Evolutionary conservation across 2,888 invertebrate species (phyloP), one percentile per base, ranked within the genome.

Genomic region (Molanna angustata): DNA sequence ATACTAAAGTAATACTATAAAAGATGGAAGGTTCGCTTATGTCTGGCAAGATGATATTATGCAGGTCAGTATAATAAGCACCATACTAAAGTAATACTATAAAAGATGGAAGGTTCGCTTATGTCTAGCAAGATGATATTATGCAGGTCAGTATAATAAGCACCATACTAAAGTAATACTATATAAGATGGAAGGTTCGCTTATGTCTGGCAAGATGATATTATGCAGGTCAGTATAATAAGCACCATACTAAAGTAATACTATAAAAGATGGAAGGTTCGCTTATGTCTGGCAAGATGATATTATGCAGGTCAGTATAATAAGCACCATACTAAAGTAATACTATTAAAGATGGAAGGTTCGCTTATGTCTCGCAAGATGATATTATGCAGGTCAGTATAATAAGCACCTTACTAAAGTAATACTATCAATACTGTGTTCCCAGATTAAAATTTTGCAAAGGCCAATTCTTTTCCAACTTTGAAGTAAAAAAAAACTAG

Each of bases 281-380:
- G 88, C 95, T 0, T 94, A 94, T 69, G 88, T 94, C 62, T 96
- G 96, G 95, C 89, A 90, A 67, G 96, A 97, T 71, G 96, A 96
- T 69, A 86, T 95, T 59, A 90, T 95, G 71, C 91, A 94, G 77
- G 86, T 82, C 51, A 56, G n/a, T n/a, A n/a, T n/a, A n/a, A n/a
- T n/a, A n/a, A n/a, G n/a, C n/a, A n/a, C n/a, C n/a, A n/a, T n/a
- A n/a, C n/a, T n/a, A n/a, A n/a, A n/a, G n/a, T n/a, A n/a, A n/a
- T n/a, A n/a, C n/a, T n/a, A n/a, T n/a, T n/a, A n/a, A n/a, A 56
- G 96, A 97, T 78, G 97, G 97, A 3, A 87, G 88, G 66, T 96
- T 92, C 74, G 88, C 95, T 0, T 94, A 94, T 69, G 88, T 94
- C 62, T 96, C 96, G 95, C 89, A 90, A 67, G 96, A 97, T 71